Evolutionary conservation across 2,113 vertebrate genomes (phyloP), one percentile per base, ranked within the genome.

Genomic region (Seriola quinqueradiata): DNA sequence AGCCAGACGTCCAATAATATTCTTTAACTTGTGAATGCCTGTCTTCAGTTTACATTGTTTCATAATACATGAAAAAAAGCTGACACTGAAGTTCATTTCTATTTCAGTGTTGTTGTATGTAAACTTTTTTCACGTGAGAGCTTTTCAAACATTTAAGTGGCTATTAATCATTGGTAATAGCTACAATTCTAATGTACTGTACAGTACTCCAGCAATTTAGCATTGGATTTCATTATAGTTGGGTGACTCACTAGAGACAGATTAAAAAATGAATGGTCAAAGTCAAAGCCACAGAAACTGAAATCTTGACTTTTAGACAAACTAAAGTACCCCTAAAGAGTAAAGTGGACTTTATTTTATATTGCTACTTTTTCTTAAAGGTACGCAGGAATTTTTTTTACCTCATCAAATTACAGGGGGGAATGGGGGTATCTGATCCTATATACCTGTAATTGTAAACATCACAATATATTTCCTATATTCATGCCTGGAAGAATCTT

Each of bases 1-100:
- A 91, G 66, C 89, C 92, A 92, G 93, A 84, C 8, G 3, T 21
- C 64, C 77, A 71, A 73, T 85, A 42, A 88, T 85, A 73, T 63
- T 77, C 67, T 83, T 58, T 69, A 75, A 44, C 44, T 75, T 81
- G 59, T 84, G 76, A 73, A 57, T 44, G 70, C 59, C 70, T 69
- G 28, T 77, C 63, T 42, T 70, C 21, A 77, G 82, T 88, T 90
- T 89, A 81, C 32, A 67, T 58, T 0, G 25, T 68, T 75, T 67
- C 6, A 23, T 81, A 46, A 84, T 57, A 60, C 57, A 87, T 79
- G 59, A 14, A 72, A 70, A 81, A 23, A 40, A 23, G 3, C 16
- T 13, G 23, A 80, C 54, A 50, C 63, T 77, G 13, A 34, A 52
- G 81, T 70, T 70, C 25, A 50, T 57, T 74, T 85, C 32, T 66